A percentile compares a stretch with the other conserved stretches of the same genome.
phyloP scores from a whole-genome alignment of 2,113 vertebrate species.

The Amblyopsis rosae region DNA sequence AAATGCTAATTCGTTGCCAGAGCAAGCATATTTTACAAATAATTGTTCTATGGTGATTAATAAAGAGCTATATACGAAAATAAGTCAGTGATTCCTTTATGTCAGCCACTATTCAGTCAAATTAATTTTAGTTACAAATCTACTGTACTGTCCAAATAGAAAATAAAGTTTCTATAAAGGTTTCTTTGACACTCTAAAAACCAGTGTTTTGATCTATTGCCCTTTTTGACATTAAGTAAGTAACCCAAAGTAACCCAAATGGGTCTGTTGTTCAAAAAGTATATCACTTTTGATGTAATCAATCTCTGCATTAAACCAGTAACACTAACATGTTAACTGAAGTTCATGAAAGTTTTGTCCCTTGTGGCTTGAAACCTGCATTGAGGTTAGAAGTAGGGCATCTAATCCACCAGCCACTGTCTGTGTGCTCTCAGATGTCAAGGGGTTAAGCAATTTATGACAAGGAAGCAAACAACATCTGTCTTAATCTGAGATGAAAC shows the following conservation, averaged over 20 bases:
- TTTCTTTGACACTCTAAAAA: too few species aligned
- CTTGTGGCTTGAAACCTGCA: slow-evolving; percentile 9
- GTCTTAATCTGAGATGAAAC: slow-evolving; percentile 60
- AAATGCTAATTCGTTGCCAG: slow-evolving; percentile 45
- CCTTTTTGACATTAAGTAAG: not conserved
- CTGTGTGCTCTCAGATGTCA: slow-evolving; percentile 56
- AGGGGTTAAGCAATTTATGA: slow-evolving; percentile 47
- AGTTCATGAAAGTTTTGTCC: slow-evolving; percentile 18
- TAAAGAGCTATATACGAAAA: slow-evolving; percentile 27
- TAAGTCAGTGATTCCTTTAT: slow-evolving; percentile 27
- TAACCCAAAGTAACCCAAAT: not conserved
- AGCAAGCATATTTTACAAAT: slow-evolving; percentile 29
- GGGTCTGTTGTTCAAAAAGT: not conserved
- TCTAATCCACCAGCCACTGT: slow-evolving; percentile 40
- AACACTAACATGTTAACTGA: slow-evolving; percentile 7
- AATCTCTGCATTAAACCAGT: not conserved
- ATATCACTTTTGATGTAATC: slow-evolving; percentile 18
- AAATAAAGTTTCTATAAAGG: too few species aligned
- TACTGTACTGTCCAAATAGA: too few species aligned
- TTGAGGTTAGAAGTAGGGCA: slow-evolving; percentile 1
- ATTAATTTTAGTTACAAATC: not conserved
- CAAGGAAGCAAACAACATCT: slow-evolving; percentile 61
- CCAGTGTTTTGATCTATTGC: not conserved
- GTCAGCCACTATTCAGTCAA: not conserved
- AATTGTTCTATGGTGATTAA: slow-evolving; percentile 34